Percentiles rank a stretch among this genome's conserved stretches.
Conservation (phyloP, 2,888 invertebrate genomes). For the Palloptera scutellata region DNA sequence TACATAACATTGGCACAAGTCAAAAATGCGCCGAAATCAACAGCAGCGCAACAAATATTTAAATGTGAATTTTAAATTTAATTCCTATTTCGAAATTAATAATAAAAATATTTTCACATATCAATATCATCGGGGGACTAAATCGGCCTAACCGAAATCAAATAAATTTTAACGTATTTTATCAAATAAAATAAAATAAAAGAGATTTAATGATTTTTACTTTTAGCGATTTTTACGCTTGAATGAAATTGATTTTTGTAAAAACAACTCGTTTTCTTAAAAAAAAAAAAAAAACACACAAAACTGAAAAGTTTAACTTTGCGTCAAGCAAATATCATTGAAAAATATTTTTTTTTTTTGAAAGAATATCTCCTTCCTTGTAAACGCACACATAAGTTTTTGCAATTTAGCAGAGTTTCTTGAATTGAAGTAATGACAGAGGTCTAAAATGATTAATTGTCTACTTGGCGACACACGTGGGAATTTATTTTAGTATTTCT, state of each 20-base stretch:
- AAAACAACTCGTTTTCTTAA: not conserved
- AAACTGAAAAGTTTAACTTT: not conserved
- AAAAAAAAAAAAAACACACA: no score
- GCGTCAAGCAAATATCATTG: constrained; percentile 4
- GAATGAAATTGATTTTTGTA: not conserved
- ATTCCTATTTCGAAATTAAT: no score
- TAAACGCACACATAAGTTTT: not conserved
- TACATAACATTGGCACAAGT: constrained; percentile 52
- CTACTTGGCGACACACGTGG: not conserved
- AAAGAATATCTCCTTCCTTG: not conserved
- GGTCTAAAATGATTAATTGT: not conserved
- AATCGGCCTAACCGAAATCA: no score
- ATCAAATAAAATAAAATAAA: no score
- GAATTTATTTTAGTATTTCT: not conserved
- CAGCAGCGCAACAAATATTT: not conserved
- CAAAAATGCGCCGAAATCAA: constrained; percentile 35
- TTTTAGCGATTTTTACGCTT: not conserved
- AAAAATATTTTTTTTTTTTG: not conserved
- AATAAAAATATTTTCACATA: no score
- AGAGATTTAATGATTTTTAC: no score
- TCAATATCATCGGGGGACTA: no score
- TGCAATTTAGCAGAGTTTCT: no score
- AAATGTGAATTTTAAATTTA: not conserved
- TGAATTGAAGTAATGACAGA: not conserved
- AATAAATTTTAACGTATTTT: no score